Conservation (phyloP, 2,888 invertebrate genomes). For the Torymus texanus region DNA sequence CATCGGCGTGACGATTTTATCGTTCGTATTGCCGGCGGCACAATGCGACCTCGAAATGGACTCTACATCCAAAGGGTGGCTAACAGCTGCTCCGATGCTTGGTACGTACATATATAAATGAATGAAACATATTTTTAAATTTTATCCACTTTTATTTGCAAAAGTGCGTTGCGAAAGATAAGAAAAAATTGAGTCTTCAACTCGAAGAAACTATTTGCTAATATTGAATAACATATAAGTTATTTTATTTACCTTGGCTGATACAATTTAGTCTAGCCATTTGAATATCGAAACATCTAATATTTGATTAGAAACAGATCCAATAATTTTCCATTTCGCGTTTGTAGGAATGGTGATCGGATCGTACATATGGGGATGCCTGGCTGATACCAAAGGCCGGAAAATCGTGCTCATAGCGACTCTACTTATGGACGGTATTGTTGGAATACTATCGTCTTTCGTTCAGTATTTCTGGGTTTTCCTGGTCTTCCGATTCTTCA, state of each 20-base stretch:
- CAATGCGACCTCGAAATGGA: constrained; percentile 75
- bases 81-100: constrained; percentile 74
- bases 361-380: constrained; percentile 90
- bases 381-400: constrained; percentile 89
- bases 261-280: too few relatives aligned
- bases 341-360: constrained; percentile 86
- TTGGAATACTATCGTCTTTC: constrained; percentile 84
- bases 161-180: too few relatives aligned
- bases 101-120: constrained; percentile 63
- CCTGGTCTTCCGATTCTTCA: constrained; percentile 84
- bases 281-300: too few relatives aligned
- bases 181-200: too few relatives aligned
- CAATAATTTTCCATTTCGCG: too few relatives aligned
- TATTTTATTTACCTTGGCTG: too few relatives aligned
- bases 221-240: too few relatives aligned
- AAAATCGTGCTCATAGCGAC: constrained; percentile 85
- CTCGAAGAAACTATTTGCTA: too few relatives aligned
- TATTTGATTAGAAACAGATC: too few relatives aligned
- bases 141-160: too few relatives aligned
- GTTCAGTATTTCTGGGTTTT: constrained; percentile 85
- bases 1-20: constrained; percentile 76
- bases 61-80: constrained; percentile 74
- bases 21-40: constrained; percentile 78
- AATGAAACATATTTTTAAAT: too few relatives aligned
- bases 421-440: constrained; percentile 83